Base-by-base conservation (phyloP, 1,140 invertebrate species). In the Drosophila quadrilineata region DNA sequence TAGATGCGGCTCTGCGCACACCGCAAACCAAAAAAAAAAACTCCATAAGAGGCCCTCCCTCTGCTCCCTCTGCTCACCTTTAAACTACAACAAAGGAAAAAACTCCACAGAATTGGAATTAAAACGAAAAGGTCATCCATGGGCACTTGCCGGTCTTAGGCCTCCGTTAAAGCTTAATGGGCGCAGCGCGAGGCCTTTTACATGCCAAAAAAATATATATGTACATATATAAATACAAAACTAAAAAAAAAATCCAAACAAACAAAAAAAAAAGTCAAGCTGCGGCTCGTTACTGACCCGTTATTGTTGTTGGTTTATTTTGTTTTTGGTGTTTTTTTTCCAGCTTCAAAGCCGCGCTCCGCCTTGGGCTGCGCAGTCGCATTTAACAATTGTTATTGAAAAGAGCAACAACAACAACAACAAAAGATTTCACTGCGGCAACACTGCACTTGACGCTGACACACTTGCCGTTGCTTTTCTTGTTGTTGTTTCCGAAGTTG, bases 121-220 rank as follows among this genome's bases (percentile, higher is more conserved):
- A 63, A 63, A 76, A 75, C 53, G 72, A 82, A 82, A 82, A 82
- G 77, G 77, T 82, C 77, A 82, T 82, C 48, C 48, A 66, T 38
- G 64, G 77, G 73, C 73, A 82, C 69, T 77, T 85, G 77, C 75
- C 62, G 75, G 59, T 12, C 21, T 29, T 24, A 48, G 58, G 58
- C 29, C 65, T 63, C 53, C 43, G 48, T 63, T 62, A 62, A 70
- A 66, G 54, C 62, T 82, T 84, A 84, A 82, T 82, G 69, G 73
- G 64, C 77, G 60, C 54, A 71, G 59, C 68, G 71, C 66, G 58
- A 54, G 57, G 64, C 57, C 57, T 66, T 66, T 66, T 59, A 59
- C 63, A 66, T 59, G 62, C 45, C 62, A 65, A 65, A 58, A 64
- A 63, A 46, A 54, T n/a, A n/a, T n/a, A n/a, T n/a, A n/a, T n/a